A percentile compares a stretch with the other conserved stretches of the same genome.
These are phyloP conservation scores for Nymphalis urticae DNA, from an alignment of 2,888 invertebrate species.

Conservation along the genomic window DNA sequence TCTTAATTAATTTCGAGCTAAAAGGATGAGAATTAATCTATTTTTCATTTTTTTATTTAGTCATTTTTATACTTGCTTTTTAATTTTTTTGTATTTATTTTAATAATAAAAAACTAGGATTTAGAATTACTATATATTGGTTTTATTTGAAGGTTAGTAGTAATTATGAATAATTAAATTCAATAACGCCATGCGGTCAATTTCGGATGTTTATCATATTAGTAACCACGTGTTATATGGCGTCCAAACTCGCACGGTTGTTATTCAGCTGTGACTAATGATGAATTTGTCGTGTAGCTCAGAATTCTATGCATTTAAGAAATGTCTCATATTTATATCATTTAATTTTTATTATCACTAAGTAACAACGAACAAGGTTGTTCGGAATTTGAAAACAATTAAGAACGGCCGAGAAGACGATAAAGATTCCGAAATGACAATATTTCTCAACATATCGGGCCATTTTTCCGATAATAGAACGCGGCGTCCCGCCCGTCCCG, in stretches of 20 bases:
- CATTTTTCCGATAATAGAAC: constrained; percentile 79
- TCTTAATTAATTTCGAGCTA: too few relatives aligned
- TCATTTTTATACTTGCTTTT: too few relatives aligned
- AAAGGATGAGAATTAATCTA: too few relatives aligned
- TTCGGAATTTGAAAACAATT: not conserved
- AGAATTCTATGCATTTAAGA: not conserved
- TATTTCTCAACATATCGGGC: constrained; percentile 50
- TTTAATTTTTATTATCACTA: not conserved
- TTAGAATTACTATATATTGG: too few relatives aligned
- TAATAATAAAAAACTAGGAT: too few relatives aligned
- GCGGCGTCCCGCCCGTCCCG: constrained; percentile 58
- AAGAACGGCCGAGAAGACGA: constrained; percentile 28
- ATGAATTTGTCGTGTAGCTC: not conserved
- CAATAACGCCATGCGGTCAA: too few relatives aligned
- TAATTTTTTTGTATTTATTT: too few relatives aligned
- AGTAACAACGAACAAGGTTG: not conserved
- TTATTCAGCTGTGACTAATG: not conserved
- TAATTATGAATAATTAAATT: too few relatives aligned
- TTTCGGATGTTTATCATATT: too few relatives aligned
- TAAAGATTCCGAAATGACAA: constrained; percentile 42
- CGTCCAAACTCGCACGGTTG: not conserved
- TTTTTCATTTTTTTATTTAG: too few relatives aligned
- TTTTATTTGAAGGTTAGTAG: too few relatives aligned
- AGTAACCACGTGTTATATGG: too few relatives aligned
- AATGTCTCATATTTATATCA: not conserved